phyloP scores from a whole-genome alignment of 2,113 vertebrate species.

The Monarcha castaneiventris region DNA sequence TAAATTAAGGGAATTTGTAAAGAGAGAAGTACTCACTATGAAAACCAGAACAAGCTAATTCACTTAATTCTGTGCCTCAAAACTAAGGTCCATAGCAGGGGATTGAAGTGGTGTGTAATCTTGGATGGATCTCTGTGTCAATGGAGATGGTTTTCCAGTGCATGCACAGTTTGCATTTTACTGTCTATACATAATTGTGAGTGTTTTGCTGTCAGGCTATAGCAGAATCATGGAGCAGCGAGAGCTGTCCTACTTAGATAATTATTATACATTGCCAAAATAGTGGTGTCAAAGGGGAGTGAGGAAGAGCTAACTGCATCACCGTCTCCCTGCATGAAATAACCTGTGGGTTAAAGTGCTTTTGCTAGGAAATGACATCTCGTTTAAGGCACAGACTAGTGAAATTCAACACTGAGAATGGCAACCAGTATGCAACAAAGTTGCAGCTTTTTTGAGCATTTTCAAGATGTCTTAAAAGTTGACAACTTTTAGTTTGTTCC shows the following conservation, averaged over 20 bases:
- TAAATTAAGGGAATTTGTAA: background rate
- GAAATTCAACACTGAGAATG: background rate
- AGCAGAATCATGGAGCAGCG: background rate
- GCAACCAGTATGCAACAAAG: background rate
- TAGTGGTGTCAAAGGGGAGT: background rate
- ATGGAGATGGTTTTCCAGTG: background rate
- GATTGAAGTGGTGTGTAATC: background rate
- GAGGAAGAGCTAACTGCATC: background rate
- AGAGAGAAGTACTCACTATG: background rate
- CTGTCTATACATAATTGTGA: background rate
- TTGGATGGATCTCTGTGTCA: background rate
- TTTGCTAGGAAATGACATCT: background rate
- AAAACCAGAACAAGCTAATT: background rate
- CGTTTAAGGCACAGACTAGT: background rate
- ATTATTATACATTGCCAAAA: background rate
- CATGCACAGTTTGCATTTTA: background rate
- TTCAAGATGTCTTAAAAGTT: background rate
- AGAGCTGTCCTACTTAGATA: background rate
- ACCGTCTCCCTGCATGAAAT: background rate
- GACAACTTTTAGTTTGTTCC: background rate
- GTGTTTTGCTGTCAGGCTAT: background rate
- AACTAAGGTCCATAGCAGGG: background rate
- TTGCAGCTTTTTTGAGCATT: background rate
- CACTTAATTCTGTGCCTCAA: background rate
- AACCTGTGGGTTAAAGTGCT: background rate